phyloP scores from a whole-genome alignment of 23 tunicate species.

The Styela clava region DNA sequence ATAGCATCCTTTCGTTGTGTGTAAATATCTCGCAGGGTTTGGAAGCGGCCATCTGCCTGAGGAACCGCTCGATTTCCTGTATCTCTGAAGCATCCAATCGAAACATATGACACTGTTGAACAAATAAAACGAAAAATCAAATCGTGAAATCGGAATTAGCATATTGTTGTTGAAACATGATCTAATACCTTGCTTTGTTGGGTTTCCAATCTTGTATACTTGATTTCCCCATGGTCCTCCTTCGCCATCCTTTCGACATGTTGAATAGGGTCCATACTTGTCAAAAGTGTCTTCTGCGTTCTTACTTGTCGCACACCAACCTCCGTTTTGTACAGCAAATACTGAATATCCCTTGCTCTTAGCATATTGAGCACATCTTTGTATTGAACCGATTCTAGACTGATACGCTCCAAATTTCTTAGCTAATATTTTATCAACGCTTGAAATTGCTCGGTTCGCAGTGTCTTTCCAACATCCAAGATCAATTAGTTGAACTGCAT shows the following conservation, averaged over 20 bases:
- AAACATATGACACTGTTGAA: not conserved
- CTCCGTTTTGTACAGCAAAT: not conserved
- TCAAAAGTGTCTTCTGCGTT: not conserved
- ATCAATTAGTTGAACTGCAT: too few species aligned
- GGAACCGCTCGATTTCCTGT: not conserved
- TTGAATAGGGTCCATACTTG: slow-evolving; percentile 17
- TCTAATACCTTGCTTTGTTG: too few species aligned
- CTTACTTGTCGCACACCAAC: slow-evolving; percentile 2
- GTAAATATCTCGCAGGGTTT: not conserved
- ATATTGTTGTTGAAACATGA: too few species aligned
- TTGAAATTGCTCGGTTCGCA: slow-evolving; percentile 13
- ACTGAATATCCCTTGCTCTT: not conserved
- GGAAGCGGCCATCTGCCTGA: not conserved
- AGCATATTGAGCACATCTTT: slow-evolving; percentile 1
- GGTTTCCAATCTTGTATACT: too few species aligned
- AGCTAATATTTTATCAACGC: not conserved
- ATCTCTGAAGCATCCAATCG: not conserved
- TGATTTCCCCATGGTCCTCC: too few species aligned
- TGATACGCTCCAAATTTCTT: not conserved
- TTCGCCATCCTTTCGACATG: too few species aligned
- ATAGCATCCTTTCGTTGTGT: not conserved
- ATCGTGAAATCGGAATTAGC: too few species aligned
- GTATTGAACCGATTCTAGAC: slow-evolving; percentile 5
- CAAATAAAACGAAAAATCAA: too few species aligned
- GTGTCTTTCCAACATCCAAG: slow-evolving; percentile 27